phyloP scores from a whole-genome alignment of 2,888 invertebrate species.

The Cheilosia grossa region DNA sequence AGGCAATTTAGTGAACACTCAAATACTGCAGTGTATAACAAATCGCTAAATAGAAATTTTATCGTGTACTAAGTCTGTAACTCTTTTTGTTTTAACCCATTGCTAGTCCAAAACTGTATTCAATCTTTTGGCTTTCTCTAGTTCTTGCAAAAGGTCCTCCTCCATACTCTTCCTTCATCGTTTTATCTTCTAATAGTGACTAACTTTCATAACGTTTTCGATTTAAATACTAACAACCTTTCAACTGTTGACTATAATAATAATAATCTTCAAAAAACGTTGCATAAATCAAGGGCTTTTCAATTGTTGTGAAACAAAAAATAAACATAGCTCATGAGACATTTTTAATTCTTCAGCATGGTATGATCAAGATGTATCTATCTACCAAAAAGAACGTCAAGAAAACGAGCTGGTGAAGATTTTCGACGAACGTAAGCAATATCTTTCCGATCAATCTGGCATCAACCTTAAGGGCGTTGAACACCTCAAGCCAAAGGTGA shows the following conservation, averaged over 20 bases:
- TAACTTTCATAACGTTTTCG: conserved; percentile 30
- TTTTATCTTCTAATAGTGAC: conserved; percentile 15
- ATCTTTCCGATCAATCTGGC: conserved; percentile 87
- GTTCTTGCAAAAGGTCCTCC: not conserved
- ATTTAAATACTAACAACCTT: conserved; percentile 16
- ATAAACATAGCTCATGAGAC: not conserved
- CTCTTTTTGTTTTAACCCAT: not conserved
- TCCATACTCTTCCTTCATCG: not conserved
- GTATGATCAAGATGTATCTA: conserved; percentile 94
- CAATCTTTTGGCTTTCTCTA: not conserved
- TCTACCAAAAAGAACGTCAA: conserved; percentile 91
- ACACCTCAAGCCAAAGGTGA: conserved; percentile 87
- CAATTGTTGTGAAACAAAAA: not conserved
- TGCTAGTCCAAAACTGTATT: not conserved
- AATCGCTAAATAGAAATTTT: too few relatives aligned
- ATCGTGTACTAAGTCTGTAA: not conserved
- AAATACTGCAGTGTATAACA: too few relatives aligned
- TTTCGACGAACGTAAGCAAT: conserved; percentile 92
- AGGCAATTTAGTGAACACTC: too few relatives aligned
- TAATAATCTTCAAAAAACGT: too few relatives aligned
- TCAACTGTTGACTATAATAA: too few relatives aligned
- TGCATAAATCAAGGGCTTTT: conserved; percentile 17
- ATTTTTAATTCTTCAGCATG: conserved; percentile 87
- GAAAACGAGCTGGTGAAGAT: conserved; percentile 94
- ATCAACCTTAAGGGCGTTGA: conserved; percentile 85